Percentiles rank a stretch among this genome's conserved stretches.
Evolutionary conservation across 2,888 invertebrate genomes (phyloP).

Genomic region (Parascotia fuliginaria): DNA sequence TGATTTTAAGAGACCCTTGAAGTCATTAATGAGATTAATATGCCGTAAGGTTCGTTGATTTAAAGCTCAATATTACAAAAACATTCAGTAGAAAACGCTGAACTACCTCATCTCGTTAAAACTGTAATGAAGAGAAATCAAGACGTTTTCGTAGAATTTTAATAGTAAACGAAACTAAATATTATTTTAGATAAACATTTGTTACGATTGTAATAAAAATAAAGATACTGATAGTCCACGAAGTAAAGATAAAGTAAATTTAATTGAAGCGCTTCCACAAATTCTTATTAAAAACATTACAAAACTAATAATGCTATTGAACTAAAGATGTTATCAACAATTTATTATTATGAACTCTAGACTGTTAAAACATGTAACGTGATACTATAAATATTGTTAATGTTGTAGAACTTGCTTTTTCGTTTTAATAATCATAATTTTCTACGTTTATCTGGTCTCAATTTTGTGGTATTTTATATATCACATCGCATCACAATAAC

Average conservation of each 20-base stretch:
- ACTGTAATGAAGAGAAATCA: constrained; percentile 4
- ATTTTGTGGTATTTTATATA: neutral
- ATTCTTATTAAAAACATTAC: constrained; percentile 23
- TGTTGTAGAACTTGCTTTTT: constrained; percentile 8
- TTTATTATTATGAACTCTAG: constrained; percentile 32
- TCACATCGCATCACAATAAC: neutral
- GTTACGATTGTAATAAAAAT: constrained; percentile 10
- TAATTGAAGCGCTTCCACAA: constrained; percentile 29
- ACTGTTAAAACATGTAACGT: constrained; percentile 38
- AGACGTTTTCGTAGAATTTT: neutral
- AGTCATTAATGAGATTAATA: too few species aligned
- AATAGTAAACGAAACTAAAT: neutral
- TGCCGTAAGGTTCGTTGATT: too few species aligned
- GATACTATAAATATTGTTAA: constrained; percentile 38
- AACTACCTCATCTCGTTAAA: neutral
- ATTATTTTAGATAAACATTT: neutral
- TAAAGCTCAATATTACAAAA: neutral
- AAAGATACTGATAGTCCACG: constrained; percentile 16
- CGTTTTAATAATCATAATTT: constrained; percentile 8
- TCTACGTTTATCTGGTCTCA: neutral
- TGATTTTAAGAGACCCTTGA: too few species aligned
- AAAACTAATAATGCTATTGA: constrained; percentile 22
- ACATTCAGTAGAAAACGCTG: neutral
- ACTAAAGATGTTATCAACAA: constrained; percentile 39
- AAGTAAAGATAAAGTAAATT: constrained; percentile 27